Evolutionary conservation across 2,888 invertebrate genomes (phyloP).

Genomic region (Cremastinae sp.): DNA sequence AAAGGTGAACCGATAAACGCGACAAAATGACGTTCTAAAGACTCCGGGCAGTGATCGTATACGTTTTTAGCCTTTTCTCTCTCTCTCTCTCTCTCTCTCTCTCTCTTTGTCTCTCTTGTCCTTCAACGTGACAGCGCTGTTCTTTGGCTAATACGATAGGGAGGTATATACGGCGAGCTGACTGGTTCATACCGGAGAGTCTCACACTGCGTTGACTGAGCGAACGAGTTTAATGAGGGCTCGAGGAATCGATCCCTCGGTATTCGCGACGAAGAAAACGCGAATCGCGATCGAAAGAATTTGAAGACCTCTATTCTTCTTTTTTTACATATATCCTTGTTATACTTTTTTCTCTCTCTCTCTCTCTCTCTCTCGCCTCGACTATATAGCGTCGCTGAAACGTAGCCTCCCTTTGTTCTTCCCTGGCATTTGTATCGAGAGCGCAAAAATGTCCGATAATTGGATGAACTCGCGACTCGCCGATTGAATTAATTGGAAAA

Average conservation of each 20-base stretch:
- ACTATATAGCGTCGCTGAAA: too few species aligned
- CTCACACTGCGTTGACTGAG: constrained; percentile 14
- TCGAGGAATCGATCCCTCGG: constrained; percentile 66
- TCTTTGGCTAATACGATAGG: constrained; percentile 20
- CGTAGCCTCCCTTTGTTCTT: too few species aligned
- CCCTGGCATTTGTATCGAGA: not conserved
- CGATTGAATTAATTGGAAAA: not conserved
- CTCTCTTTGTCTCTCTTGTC: not conserved
- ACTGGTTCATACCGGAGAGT: constrained; percentile 17
- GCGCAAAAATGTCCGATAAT: too few species aligned
- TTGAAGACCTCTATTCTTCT: not conserved
- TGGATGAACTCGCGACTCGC: too few species aligned
- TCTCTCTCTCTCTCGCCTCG: not conserved
- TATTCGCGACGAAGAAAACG: constrained; percentile 62
- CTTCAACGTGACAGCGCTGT: not conserved
- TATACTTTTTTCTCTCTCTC: constrained; percentile 6
- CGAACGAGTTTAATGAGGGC: constrained; percentile 66
- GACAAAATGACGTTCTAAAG: constrained; percentile 75
- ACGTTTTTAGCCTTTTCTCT: constrained; percentile 15
- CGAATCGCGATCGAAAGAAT: constrained; percentile 52
- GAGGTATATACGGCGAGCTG: constrained; percentile 21
- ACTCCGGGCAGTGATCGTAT: constrained; percentile 67
- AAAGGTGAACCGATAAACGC: constrained; percentile 72
- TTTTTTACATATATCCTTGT: not conserved
- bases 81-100: constrained; percentile 16